Evolutionary conservation across 2,113 vertebrate genomes (phyloP).

Genomic region (Marcusenius ussheri): DNA sequence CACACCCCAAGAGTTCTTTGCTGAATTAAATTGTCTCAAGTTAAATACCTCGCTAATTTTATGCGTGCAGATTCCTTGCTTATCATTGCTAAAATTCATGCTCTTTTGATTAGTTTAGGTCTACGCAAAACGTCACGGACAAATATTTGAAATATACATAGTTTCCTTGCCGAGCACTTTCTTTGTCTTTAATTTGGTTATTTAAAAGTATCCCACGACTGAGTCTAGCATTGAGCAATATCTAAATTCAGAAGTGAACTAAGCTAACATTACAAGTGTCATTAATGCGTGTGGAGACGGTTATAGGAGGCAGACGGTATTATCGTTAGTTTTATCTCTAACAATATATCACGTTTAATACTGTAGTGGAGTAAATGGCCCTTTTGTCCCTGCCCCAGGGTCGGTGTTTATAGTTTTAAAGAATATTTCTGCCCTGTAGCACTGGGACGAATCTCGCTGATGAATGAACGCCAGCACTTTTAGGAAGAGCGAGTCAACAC

Average conservation of each 20-base stretch:
- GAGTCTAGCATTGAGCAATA: slow-evolving; percentile 36
- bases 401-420: slow-evolving; percentile 93
- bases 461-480: slow-evolving; percentile 90
- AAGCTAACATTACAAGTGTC: slow-evolving; percentile 75
- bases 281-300: slow-evolving; percentile 89
- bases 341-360: slow-evolving; percentile 76
- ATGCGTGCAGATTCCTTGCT: slow-evolving; percentile 27
- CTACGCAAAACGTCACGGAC: background rate
- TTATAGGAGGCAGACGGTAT: slow-evolving; percentile 87
- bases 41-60: background rate
- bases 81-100: slow-evolving; percentile 47
- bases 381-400: slow-evolving; percentile 72
- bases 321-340: slow-evolving; percentile 97
- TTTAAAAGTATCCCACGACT: slow-evolving; percentile 14
- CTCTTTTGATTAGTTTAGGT: background rate
- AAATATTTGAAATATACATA: slow-evolving; percentile 15
- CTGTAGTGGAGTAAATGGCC: slow-evolving; percentile 85
- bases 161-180: background rate
- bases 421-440: slow-evolving; percentile 79
- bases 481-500: slow-evolving; percentile 85
- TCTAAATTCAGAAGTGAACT: slow-evolving; percentile 63
- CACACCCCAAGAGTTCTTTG: background rate
- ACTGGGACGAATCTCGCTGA: slow-evolving; percentile 71
- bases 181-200: slow-evolving; percentile 7
- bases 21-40: background rate